These are phyloP conservation scores for Drosophila fuyamai DNA, from an alignment of 1,140 invertebrate genomes.

Conservation along the genomic window DNA sequence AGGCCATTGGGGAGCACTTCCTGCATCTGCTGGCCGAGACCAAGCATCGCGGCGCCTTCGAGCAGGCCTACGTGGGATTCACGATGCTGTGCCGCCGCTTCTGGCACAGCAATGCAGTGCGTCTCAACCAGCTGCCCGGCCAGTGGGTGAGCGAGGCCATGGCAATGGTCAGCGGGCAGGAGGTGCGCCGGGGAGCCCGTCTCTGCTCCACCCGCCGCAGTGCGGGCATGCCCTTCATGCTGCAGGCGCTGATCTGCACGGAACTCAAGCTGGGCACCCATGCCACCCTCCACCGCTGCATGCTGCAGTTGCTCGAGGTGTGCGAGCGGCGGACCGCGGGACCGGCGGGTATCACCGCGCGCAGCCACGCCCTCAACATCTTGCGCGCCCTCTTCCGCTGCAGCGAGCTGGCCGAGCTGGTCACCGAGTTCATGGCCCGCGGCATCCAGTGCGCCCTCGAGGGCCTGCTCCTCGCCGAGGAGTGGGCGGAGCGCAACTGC, in stretches of 20 bases:
- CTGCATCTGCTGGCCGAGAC: conserved; percentile 90
- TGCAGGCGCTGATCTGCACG: conserved; percentile 91
- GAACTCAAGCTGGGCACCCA: conserved; percentile 87
- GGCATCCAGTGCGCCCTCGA: conserved; percentile 90
- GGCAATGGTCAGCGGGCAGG: conserved; percentile 22
- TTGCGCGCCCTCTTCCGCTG: conserved; percentile 92
- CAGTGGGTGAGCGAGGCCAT: conserved; percentile 88
- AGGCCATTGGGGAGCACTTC: conserved; percentile 90
- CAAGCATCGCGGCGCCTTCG: conserved; percentile 97
- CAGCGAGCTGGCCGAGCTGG: conserved; percentile 89
- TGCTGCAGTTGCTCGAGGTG: conserved; percentile 86
- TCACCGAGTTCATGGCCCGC: conserved; percentile 89
- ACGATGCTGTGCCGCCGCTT: conserved; percentile 88
- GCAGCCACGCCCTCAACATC: conserved; percentile 94
- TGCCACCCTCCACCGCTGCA: conserved; percentile 87
- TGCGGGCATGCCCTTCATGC: conserved; percentile 95
- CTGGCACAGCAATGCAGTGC: conserved; percentile 85
- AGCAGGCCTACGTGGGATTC: conserved; percentile 97
- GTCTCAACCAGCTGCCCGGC: conserved; percentile 88
- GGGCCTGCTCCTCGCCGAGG: conserved; percentile 90
- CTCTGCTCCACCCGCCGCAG: conserved; percentile 93
- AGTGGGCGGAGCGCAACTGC: conserved; percentile 95
- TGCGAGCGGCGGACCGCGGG: conserved; percentile 51
- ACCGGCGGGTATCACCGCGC: conserved; percentile 72
- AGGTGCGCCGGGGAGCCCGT: neutral